Evolutionary conservation across 2,797 vertebrate species (phyloP).

Genomic region (Chelon labrosus): DNA sequence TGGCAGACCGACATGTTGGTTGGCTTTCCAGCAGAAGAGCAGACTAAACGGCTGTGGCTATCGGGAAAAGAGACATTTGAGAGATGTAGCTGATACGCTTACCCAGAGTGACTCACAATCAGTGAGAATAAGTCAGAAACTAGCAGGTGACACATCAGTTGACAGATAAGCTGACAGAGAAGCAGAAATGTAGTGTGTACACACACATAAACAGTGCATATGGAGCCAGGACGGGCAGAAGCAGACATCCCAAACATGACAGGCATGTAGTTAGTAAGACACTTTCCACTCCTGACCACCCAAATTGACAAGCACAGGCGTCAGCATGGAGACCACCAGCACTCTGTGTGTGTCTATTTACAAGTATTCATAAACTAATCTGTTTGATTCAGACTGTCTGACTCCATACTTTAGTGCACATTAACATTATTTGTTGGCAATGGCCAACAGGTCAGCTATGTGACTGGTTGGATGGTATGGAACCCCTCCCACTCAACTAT

Average conservation of each 20-base stretch:
- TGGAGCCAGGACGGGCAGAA: constrained; percentile 65
- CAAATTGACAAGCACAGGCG: constrained; percentile 70
- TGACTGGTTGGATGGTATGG: constrained; percentile 40
- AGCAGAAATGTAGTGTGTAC: constrained; percentile 37
- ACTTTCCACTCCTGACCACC: constrained; percentile 79
- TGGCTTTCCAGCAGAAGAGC: constrained; percentile 26
- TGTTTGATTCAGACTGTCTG: constrained; percentile 31
- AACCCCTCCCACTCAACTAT: constrained; percentile 34
- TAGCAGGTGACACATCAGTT: constrained; percentile 44
- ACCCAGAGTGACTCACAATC: constrained; percentile 30
- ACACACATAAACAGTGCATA: constrained; percentile 36
- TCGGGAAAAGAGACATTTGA: constrained; percentile 53
- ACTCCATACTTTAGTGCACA: constrained; percentile 17
- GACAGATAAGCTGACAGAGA: constrained; percentile 50
- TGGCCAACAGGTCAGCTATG: constrained; percentile 29
- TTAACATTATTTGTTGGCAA: constrained; percentile 53
- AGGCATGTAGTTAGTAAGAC: constrained; percentile 79
- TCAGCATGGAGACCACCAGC: constrained; percentile 66
- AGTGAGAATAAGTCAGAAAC: constrained; percentile 49
- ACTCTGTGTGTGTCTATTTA: constrained; percentile 29
- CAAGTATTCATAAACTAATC: constrained; percentile 35
- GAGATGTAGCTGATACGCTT: constrained; percentile 34
- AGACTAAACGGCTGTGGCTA: constrained; percentile 47
- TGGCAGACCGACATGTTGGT: constrained; percentile 35
- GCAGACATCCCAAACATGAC: constrained; percentile 80